phyloP scores from a whole-genome alignment of 1,140 invertebrate species.

The Rhysida immarginata region DNA sequence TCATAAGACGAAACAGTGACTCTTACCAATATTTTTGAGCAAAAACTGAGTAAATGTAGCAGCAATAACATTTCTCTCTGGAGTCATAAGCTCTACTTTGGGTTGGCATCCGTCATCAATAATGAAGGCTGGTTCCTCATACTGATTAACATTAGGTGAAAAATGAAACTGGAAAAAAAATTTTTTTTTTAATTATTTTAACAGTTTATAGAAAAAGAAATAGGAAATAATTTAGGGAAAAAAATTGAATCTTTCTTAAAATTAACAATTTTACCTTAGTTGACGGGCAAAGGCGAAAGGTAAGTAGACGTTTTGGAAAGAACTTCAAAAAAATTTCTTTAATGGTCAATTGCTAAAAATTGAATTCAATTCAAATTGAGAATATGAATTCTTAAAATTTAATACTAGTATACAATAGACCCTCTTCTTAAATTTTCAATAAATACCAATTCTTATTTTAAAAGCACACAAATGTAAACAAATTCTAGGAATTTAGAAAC shows the following conservation, averaged over 20 bases:
- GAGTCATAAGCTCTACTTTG: slow-evolving; percentile 58
- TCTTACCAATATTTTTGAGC: slow-evolving; percentile 71
- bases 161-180: slow-evolving; percentile 26
- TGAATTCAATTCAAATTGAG: not conserved
- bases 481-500: not conserved
- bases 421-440: not conserved
- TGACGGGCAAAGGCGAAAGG: slow-evolving; percentile 82
- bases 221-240: too few species aligned
- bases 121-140: slow-evolving; percentile 42
- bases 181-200: not conserved
- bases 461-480: slow-evolving; percentile 1
- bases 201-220: not conserved
- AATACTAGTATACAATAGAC: not conserved
- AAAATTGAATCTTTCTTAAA: too few species aligned
- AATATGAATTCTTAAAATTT: not conserved
- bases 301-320: slow-evolving; percentile 75
- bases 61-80: slow-evolving; percentile 74
- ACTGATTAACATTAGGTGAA: slow-evolving; percentile 28
- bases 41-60: slow-evolving; percentile 84
- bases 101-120: slow-evolving; percentile 85
- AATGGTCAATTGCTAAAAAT: slow-evolving; percentile 56
- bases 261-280: slow-evolving; percentile 78
- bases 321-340: slow-evolving; percentile 85
- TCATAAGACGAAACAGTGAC: too few species aligned
- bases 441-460: not conserved